Percentiles rank a stretch among this genome's conserved stretches.
These are phyloP conservation scores for Antheraea yamamai DNA, from an alignment of 2,888 invertebrate species.

Conservation along the genomic window DNA sequence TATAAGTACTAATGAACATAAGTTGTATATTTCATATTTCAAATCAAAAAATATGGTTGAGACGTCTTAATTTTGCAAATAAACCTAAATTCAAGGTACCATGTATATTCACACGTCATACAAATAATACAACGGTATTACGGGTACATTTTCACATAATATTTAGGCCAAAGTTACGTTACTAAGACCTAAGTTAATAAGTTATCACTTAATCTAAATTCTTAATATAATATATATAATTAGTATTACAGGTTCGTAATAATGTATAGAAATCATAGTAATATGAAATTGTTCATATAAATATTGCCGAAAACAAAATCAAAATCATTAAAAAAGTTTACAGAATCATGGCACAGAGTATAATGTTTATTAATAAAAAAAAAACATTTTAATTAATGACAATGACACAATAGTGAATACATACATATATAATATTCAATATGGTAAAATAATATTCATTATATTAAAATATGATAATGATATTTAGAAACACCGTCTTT, in stretches of 20 bases:
- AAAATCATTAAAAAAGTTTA: background rate
- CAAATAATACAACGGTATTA: background rate
- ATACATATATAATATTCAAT: no score
- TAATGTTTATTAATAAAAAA: background rate
- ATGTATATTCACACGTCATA: background rate
- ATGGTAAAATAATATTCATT: no score
- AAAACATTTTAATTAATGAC: background rate
- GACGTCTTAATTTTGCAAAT: background rate
- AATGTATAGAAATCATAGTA: conserved; percentile 5
- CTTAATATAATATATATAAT: conserved; percentile 34
- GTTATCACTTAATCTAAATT: conserved; percentile 36
- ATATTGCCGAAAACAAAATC: background rate
- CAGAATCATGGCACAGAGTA: conserved; percentile 16
- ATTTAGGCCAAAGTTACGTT: conserved; percentile 21
- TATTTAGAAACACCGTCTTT: no score
- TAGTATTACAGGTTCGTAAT: conserved; percentile 10
- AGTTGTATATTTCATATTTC: background rate
- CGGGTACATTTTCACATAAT: background rate
- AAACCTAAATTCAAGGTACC: background rate
- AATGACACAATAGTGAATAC: background rate
- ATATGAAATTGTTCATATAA: conserved; percentile 19
- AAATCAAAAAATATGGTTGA: background rate
- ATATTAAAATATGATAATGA: no score
- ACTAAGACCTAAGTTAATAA: conserved; percentile 40
- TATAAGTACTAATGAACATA: conserved; percentile 53